Evolutionary conservation across 1,140 invertebrate genomes (phyloP), one percentile per base, ranked within the genome.

Genomic region (Cydia amplana): DNA sequence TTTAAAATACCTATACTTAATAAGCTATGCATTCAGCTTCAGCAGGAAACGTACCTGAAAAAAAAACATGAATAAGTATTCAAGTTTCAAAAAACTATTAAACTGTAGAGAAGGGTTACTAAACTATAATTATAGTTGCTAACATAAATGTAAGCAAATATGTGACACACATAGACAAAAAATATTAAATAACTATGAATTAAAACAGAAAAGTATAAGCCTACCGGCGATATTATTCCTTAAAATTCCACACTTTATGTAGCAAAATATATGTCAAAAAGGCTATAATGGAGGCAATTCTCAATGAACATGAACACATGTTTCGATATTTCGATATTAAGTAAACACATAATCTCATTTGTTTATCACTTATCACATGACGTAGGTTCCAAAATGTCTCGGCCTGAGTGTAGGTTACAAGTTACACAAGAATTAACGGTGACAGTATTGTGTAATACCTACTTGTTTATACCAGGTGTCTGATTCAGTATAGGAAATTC

Each of bases 31-130:
- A 7, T 10, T 7, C 20, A n/a, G n/a, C n/a, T 6, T 60, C 55
- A 60, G 55, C 18, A 23, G 6, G 18, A 20, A 65, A 65, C 64
- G 16, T 65, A 65, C 64, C 64, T 65, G 64, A n/a, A 65, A 64
- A 65, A 65, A 36, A 32, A 28, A 36, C 23, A 36, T 65, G 7
- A 65, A 18, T 65, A n/a, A 65, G 12, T 46, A 46, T 46, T 3
- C 43, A 46, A 46, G 43, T 46, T 46, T 46, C 43, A 16, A 14
- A 16, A 3, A 14, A 14, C 12, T n/a, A n/a, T n/a, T n/a, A n/a
- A n/a, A n/a, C n/a, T n/a, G n/a, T n/a, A n/a, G n/a, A n/a, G n/a
- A n/a, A n/a, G n/a, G n/a, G n/a, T n/a, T n/a, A n/a, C n/a, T n/a
- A n/a, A n/a, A n/a, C n/a, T n/a, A n/a, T n/a, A n/a, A n/a, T n/a